Conservation (phyloP, 2,797 vertebrate genomes). For the Rhabdophis nuchalis region DNA sequence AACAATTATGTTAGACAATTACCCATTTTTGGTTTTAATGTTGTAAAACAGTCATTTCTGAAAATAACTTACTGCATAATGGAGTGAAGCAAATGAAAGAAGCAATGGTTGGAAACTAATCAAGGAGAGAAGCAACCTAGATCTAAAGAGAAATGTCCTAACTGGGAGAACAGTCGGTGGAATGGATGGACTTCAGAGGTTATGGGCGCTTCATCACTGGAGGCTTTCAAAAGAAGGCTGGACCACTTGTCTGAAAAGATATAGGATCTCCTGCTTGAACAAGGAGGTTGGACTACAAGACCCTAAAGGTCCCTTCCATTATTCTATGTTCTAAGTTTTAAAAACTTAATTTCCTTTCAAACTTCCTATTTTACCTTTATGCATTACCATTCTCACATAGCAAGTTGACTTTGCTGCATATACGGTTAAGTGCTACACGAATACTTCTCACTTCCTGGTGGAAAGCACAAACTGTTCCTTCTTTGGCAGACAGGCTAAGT, state of each 20-base stretch:
- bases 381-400: not conserved
- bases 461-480: not conserved
- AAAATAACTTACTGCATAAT: not conserved
- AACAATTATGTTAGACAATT: not conserved
- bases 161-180: not conserved
- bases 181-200: not conserved
- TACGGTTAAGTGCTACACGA: not conserved
- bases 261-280: not conserved
- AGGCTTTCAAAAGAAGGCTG: not conserved
- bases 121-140: not conserved
- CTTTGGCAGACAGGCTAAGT: not conserved
- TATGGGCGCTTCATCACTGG: not conserved
- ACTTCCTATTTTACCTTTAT: not conserved
- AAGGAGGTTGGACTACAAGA: not conserved
- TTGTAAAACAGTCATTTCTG: not conserved
- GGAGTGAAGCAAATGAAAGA: not conserved
- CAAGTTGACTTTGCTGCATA: not conserved
- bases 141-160: not conserved
- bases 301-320: not conserved
- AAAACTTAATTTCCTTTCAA: not conserved
- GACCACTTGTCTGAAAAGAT: not conserved
- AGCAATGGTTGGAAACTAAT: not conserved
- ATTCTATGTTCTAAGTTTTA: not conserved
- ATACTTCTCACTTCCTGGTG: not conserved
- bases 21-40: not conserved